Evolutionary conservation across 92 coral and sea anemone species (phyloP).

Genomic region (Palythoa grandiflora): DNA sequence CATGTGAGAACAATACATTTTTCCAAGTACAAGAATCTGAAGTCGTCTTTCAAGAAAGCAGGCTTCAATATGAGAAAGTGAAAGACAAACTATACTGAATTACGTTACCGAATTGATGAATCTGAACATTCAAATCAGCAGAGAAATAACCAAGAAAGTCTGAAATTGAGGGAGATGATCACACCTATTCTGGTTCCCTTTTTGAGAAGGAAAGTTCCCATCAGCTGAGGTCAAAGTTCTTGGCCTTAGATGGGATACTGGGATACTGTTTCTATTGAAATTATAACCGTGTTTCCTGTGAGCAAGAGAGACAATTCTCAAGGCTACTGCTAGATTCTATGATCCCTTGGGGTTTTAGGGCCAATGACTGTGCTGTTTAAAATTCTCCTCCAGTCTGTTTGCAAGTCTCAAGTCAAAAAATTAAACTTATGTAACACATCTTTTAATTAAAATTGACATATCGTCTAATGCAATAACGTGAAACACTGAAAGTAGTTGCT

Average conservation of each 20-base stretch:
- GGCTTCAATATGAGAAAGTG: slow-evolving; percentile 67
- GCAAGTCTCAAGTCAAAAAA: too few species aligned
- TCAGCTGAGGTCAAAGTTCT: slow-evolving; percentile 24
- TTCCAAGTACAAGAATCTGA: slow-evolving; percentile 45
- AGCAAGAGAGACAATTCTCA: too few species aligned
- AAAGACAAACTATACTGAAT: slow-evolving; percentile 45
- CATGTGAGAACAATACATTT: slow-evolving; percentile 16
- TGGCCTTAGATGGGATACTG: slow-evolving; percentile 44
- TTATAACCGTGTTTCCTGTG: slow-evolving; percentile 18
- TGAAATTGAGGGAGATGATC: slow-evolving; percentile 43
- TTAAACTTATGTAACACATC: too few species aligned
- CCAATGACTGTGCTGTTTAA: too few species aligned
- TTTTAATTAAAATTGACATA: too few species aligned
- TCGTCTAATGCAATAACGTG: too few species aligned
- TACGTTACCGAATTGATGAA: slow-evolving; percentile 31
- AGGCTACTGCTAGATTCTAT: too few species aligned
- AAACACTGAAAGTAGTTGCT: too few species aligned
- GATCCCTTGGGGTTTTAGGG: too few species aligned
- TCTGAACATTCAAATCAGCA: slow-evolving; percentile 8
- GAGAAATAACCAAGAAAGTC: neutral
- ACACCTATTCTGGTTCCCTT: slow-evolving; percentile 47
- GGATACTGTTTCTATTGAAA: slow-evolving; percentile 9
- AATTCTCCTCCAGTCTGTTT: too few species aligned
- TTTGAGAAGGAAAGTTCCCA: slow-evolving; percentile 31
- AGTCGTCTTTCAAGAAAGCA: slow-evolving; percentile 1